Percentiles rank a stretch among this genome's conserved stretches.
phyloP scores from a whole-genome alignment of 2,888 invertebrate genomes.

The Halictus quadricinctus region DNA sequence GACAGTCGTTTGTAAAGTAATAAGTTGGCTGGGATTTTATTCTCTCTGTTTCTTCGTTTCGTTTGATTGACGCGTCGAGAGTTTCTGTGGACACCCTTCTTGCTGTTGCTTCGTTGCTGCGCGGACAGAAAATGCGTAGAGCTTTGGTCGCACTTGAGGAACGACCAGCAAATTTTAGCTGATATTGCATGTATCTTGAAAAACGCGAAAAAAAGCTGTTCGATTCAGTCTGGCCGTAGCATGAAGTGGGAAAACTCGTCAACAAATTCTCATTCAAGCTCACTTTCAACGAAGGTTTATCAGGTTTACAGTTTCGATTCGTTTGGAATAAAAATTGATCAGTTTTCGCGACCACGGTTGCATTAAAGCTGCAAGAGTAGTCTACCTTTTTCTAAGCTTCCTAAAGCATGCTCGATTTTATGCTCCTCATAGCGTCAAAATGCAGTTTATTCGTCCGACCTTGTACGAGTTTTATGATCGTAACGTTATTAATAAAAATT shows the following conservation, averaged over 20 bases:
- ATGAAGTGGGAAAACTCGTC: too few species aligned
- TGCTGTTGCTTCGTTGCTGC: neutral
- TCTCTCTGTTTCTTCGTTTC: neutral
- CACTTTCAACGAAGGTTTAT: too few species aligned
- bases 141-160: neutral
- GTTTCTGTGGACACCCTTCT: neutral
- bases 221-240: too few species aligned
- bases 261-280: too few species aligned
- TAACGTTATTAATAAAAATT: neutral
- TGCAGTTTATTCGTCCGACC: neutral
- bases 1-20: neutral
- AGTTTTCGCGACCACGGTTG: too few species aligned
- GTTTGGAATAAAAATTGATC: too few species aligned
- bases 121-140: neutral
- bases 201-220: too few species aligned
- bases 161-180: neutral
- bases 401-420: neutral
- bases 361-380: too few species aligned
- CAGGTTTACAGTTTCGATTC: too few species aligned
- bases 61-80: neutral
- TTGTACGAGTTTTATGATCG: neutral
- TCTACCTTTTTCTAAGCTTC: too few species aligned
- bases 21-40: neutral
- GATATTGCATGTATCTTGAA: too few species aligned
- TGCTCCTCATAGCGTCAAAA: neutral